phyloP scores from a whole-genome alignment of 2,888 invertebrate species.

The Xiphydria camelus region DNA sequence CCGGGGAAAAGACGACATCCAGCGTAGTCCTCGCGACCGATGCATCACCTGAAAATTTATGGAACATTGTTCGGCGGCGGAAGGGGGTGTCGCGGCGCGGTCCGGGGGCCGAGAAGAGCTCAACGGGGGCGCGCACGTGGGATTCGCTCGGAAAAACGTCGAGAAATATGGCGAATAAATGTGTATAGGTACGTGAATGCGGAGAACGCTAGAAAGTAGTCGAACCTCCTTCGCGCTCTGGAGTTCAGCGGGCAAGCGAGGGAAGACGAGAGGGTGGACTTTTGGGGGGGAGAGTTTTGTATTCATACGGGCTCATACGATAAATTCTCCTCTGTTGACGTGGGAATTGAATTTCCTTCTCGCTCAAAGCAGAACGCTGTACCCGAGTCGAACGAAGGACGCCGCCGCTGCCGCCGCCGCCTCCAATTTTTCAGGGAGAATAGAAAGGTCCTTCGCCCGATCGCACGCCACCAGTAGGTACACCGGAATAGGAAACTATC shows the following conservation, averaged over 20 bases:
- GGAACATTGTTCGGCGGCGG: neutral
- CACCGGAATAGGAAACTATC: too few species aligned
- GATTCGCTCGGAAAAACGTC: neutral
- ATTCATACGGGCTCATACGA: slow-evolving; percentile 38
- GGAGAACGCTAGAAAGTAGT: slow-evolving; percentile 6
- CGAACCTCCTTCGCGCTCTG: too few species aligned
- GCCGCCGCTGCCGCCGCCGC: neutral
- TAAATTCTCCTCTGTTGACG: slow-evolving; percentile 49
- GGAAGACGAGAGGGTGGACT: slow-evolving; percentile 17
- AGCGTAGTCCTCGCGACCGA: neutral
- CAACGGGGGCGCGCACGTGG: too few species aligned
- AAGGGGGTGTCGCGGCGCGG: neutral
- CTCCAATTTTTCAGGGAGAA: neutral
- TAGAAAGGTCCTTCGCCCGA: too few species aligned
- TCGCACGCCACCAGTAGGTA: too few species aligned
- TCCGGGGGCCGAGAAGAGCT: too few species aligned
- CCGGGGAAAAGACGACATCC: neutral
- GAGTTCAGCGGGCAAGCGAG: slow-evolving; percentile 5
- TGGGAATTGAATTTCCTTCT: slow-evolving; percentile 48
- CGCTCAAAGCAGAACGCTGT: slow-evolving; percentile 15
- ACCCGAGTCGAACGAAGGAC: neutral
- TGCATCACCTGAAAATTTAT: neutral
- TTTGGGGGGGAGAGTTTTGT: slow-evolving; percentile 30
- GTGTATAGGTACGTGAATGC: neutral
- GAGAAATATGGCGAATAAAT: neutral